Evolutionary conservation across 2,888 invertebrate genomes (phyloP), one percentile per base, ranked within the genome.

Genomic region (Furcula furcula): DNA sequence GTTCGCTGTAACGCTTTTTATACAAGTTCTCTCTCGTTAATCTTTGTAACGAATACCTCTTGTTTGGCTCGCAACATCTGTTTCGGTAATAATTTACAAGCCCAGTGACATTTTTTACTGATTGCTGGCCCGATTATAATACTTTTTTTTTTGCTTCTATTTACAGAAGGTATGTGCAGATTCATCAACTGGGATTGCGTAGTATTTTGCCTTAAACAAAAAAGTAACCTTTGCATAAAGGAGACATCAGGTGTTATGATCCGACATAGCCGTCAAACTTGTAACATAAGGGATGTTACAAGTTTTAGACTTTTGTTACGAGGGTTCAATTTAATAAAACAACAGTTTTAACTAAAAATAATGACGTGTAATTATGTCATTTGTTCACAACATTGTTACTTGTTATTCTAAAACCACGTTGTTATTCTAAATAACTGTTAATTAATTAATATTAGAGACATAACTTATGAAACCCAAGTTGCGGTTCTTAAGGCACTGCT

Each of bases 71-170:
- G 73, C 65, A 81, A 74, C 81, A 81, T 77, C 79, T 82, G 82
- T 70, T 71, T 52, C 40, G 47, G 68, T 54, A 65, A 78, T 82
- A 77, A 79, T 78, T 80, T 78, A 75, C 72, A 69, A 75, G 65
- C 55, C 55, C 60, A 40, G 59, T 53, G 68, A 67, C 70, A 65
- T 66, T 57, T 54, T 55, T 55, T 54, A 63, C 62, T 71, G 62
- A 67, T 66, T 65, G 56, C 59, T 41, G 35, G 36, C 44, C 48
- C 18, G 20, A 29, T 47, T 46, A 55, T 52, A 44, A 40, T 35
- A 43, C 46, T 51, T 52, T 37, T 45, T 14, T 26, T 14, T 26
- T 5, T 7, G n/a, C n/a, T n/a, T n/a, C n/a, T n/a, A n/a, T n/a
- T n/a, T n/a, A n/a, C n/a, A n/a, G n/a, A n/a, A n/a, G n/a, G n/a